Evolutionary conservation across 2,888 invertebrate genomes (phyloP), one percentile per base, ranked within the genome.

Genomic region (Balanococcus diminutus): DNA sequence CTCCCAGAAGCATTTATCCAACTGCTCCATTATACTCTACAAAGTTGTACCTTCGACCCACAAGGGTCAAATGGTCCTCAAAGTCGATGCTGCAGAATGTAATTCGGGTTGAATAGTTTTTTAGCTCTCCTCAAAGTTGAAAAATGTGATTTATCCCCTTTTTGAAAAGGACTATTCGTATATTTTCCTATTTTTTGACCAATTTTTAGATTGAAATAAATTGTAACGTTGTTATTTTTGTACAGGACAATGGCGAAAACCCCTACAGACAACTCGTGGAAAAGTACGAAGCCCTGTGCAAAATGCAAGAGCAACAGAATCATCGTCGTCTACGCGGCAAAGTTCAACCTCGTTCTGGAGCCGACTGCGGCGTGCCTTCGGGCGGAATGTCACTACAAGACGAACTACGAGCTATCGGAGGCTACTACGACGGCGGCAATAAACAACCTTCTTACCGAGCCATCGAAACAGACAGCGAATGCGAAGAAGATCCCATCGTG

Each of bases 261-360:
- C 89, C 87, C 22, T 94, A 87, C 72, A 72, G 94, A 89, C 94
- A 94, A 86, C 91, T 96, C 88, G 95, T 96, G 84, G 95, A 95
- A 89, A 96, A 96, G 90, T 96, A 96, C 90, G 95, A 96, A 90
- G 95, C 95, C 36, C 91, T 96, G 84, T 90, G 95, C 39, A 87
- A 87, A 19, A 87, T 87, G 39, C 87, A 87, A 84, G 67, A 75
- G 82, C 87, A 87, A 67, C 86, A 87, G 46, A 83, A 83, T 31
- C 84, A 87, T 28, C 82, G 56, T 36, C 75, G 81, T 22, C 86
- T 51, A 8, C 86, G 51, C 46, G 32, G 46, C 9, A 75, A 75
- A n/a, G 61, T 61, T 6, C 61, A 39, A 22, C n/a, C 86, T 61
- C 28, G 14, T 25, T 25, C n/a, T 22, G 19, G 16, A 36, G 11